These are phyloP conservation scores for Melospiza melodia DNA, from an alignment of 2,113 vertebrate genomes.

Conservation along the genomic window DNA sequence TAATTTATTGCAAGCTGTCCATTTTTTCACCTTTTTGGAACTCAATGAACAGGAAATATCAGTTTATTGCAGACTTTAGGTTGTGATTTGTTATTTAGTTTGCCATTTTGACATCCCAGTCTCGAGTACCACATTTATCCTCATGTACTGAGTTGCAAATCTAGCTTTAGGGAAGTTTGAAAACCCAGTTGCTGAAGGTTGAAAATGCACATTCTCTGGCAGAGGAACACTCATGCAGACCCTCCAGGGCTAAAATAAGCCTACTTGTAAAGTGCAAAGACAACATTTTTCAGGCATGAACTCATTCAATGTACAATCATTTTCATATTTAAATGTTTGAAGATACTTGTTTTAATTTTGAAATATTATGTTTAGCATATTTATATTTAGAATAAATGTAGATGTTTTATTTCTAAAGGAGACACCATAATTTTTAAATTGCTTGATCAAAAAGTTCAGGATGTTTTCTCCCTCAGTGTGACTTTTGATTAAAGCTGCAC, in stretches of 20 bases:
- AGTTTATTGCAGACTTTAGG: background rate
- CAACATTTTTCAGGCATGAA: conserved; percentile 9
- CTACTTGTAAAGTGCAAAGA: conserved; percentile 18
- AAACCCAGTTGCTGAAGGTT: background rate
- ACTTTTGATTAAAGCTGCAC: background rate
- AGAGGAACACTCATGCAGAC: background rate
- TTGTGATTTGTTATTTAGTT: background rate
- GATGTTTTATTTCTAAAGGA: background rate
- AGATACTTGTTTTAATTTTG: background rate
- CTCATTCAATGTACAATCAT: background rate
- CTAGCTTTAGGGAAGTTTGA: background rate
- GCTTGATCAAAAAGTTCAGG: conserved; percentile 22
- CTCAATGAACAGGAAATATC: background rate
- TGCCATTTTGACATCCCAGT: background rate
- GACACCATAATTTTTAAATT: conserved; percentile 13
- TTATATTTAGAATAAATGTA: conserved; percentile 31
- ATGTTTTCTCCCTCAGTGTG: background rate
- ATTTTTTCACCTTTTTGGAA: background rate
- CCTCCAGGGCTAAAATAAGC: conserved; percentile 6
- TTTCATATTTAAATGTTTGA: conserved; percentile 34
- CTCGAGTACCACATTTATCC: background rate
- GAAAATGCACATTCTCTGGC: background rate
- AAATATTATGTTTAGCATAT: conserved; percentile 30
- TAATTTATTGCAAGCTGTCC: background rate
- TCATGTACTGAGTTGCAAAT: background rate